Evolutionary conservation across 2,797 vertebrate species (phyloP).

Genomic region (Microcaecilia unicolor): DNA sequence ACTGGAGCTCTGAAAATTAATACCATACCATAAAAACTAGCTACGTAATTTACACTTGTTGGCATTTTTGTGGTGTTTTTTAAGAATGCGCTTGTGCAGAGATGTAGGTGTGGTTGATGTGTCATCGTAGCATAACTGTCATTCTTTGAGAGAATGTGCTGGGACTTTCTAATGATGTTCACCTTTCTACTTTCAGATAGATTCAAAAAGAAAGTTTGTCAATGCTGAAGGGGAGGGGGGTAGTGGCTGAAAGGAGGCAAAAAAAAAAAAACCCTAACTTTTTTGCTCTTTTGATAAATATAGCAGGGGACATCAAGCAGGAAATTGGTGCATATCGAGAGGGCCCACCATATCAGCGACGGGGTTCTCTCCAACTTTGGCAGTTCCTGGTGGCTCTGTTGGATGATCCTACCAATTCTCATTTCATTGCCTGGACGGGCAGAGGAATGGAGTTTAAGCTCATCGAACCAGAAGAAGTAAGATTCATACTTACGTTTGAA

Average conservation of each 20-base stretch:
- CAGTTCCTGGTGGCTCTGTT: slow-evolving; percentile 88
- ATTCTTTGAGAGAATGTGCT: too few species aligned
- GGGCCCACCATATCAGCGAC: slow-evolving; percentile 83
- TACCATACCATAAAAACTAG: too few species aligned
- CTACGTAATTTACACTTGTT: too few species aligned
- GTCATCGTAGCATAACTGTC: too few species aligned
- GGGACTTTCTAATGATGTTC: too few species aligned
- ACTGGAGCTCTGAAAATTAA: too few species aligned
- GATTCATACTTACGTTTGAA: too few species aligned
- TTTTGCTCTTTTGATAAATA: background rate
- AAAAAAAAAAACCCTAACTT: background rate
- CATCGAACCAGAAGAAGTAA: slow-evolving; percentile 94
- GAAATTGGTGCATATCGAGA: slow-evolving; percentile 74
- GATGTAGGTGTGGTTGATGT: too few species aligned
- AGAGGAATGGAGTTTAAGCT: slow-evolving; percentile 98
- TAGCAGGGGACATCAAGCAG: slow-evolving; percentile 83
- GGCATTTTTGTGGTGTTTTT: too few species aligned
- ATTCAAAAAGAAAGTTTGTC: too few species aligned
- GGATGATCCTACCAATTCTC: slow-evolving; percentile 83
- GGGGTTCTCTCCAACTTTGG: slow-evolving; percentile 93
- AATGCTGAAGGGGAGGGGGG: slow-evolving; percentile 21
- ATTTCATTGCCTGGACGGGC: slow-evolving; percentile 96
- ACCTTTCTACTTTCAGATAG: too few species aligned
- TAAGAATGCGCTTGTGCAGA: too few species aligned
- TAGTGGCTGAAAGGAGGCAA: background rate